Evolutionary conservation across 2,888 invertebrate species (phyloP).

Genomic region (Drosophila tanythrix): DNA sequence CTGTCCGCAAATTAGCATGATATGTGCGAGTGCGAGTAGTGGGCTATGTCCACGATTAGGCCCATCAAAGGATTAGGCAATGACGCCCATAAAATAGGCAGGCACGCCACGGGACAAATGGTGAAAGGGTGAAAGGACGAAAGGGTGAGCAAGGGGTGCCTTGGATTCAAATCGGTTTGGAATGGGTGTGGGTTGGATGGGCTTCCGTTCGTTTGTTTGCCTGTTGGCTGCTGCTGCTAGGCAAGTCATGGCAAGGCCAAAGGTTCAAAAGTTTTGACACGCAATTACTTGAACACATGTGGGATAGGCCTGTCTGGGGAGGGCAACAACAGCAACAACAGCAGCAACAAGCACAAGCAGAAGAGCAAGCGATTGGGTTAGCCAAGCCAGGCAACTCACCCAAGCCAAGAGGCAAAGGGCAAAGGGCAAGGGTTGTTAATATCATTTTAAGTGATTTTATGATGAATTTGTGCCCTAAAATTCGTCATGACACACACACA

Average conservation of each 20-base stretch:
- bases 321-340: background rate
- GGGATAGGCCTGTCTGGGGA: conserved; percentile 60
- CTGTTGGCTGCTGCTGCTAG: conserved; percentile 29
- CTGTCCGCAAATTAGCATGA: conserved; percentile 80
- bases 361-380: conserved; percentile 1
- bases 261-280: conserved; percentile 81
- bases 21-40: conserved; percentile 44
- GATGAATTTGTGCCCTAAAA: conserved; percentile 83
- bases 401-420: conserved; percentile 12
- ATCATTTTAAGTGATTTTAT: conserved; percentile 83
- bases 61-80: conserved; percentile 80
- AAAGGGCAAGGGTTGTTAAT: conserved; percentile 69
- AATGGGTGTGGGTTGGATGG: conserved; percentile 1
- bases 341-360: conserved; percentile 6
- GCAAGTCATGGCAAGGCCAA: conserved; percentile 62
- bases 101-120: conserved; percentile 46
- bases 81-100: conserved; percentile 56
- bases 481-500: conserved; percentile 32
- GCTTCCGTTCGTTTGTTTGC: conserved; percentile 33
- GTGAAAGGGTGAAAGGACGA: conserved; percentile 28
- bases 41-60: conserved; percentile 70
- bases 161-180: background rate
- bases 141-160: background rate
- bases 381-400: background rate
- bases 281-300: conserved; percentile 77